phyloP scores from a whole-genome alignment of 2,888 invertebrate species.

The Rhaphigaster nebulosa region DNA sequence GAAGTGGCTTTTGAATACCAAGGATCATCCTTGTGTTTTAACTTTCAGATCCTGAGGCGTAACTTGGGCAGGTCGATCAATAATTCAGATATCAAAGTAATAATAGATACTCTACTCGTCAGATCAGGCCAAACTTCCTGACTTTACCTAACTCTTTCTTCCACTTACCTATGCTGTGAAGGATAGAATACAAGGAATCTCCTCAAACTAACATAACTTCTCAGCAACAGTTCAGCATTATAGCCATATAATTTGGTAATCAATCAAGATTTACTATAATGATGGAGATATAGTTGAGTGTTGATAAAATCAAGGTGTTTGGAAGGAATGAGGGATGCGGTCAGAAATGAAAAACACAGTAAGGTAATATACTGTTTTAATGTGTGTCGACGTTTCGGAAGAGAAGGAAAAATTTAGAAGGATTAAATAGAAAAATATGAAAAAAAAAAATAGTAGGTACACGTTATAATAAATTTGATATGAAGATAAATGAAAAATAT shows the following conservation, averaged over 20 bases:
- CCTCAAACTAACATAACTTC: background rate
- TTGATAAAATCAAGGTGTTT: too few species aligned
- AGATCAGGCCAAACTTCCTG: background rate
- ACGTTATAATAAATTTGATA: too few species aligned
- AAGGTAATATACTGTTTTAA: too few species aligned
- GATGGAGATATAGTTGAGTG: too few species aligned
- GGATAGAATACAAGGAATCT: background rate
- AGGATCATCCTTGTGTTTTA: conserved; percentile 30
- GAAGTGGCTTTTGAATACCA: background rate
- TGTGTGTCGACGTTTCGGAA: too few species aligned
- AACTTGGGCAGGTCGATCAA: background rate
- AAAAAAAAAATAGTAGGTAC: too few species aligned
- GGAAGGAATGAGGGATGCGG: too few species aligned
- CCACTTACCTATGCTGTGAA: background rate
- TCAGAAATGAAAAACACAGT: too few species aligned
- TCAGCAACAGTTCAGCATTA: background rate
- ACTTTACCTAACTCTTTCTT: background rate
- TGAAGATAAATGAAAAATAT: too few species aligned
- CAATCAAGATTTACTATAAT: too few species aligned
- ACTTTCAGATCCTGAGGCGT: conserved; percentile 29
- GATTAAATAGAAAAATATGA: too few species aligned
- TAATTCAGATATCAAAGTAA: conserved; percentile 28
- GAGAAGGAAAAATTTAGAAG: too few species aligned
- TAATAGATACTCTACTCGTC: conserved; percentile 20
- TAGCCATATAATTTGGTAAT: background rate